These are phyloP conservation scores for Sinocyclocheilus rhinocerous DNA, from an alignment of 2,113 vertebrate species.

Conservation along the genomic window DNA sequence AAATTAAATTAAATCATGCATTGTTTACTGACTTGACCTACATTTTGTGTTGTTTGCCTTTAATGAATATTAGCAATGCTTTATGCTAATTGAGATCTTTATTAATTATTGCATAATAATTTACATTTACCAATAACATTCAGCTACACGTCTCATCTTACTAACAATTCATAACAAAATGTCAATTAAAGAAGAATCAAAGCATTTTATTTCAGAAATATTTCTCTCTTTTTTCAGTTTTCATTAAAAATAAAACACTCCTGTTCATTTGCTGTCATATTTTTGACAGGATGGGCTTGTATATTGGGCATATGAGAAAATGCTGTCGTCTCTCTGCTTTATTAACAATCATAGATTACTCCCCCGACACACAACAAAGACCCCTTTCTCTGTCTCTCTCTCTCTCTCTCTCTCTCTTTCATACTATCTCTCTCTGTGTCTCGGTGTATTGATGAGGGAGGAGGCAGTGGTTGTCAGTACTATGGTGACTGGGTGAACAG, in stretches of 20 bases:
- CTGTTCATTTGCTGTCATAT: slow-evolving; percentile 21
- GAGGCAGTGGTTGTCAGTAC: slow-evolving; percentile 32
- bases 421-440: slow-evolving; percentile 30
- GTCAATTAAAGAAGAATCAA: slow-evolving; percentile 50
- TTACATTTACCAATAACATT: slow-evolving; percentile 57
- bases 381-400: not conserved
- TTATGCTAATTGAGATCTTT: slow-evolving; percentile 53
- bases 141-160: slow-evolving; percentile 49
- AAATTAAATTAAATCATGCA: not conserved
- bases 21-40: not conserved
- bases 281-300: slow-evolving; percentile 30
- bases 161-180: slow-evolving; percentile 52
- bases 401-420: slow-evolving; percentile 26
- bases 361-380: slow-evolving; percentile 25
- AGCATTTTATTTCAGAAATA: slow-evolving; percentile 45
- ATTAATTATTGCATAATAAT: slow-evolving; percentile 52
- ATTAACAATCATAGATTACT: slow-evolving; percentile 36
- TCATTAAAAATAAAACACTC: slow-evolving; percentile 42
- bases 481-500: slow-evolving; percentile 61
- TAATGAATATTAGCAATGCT: slow-evolving; percentile 22
- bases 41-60: slow-evolving; percentile 8
- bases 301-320: slow-evolving; percentile 20
- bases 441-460: slow-evolving; percentile 81
- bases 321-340: slow-evolving; percentile 22
- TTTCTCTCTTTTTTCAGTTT: slow-evolving; percentile 12